These are phyloP conservation scores for Steinernema feltiae DNA, from an alignment of 1,140 invertebrate species.

Conservation along the genomic window DNA sequence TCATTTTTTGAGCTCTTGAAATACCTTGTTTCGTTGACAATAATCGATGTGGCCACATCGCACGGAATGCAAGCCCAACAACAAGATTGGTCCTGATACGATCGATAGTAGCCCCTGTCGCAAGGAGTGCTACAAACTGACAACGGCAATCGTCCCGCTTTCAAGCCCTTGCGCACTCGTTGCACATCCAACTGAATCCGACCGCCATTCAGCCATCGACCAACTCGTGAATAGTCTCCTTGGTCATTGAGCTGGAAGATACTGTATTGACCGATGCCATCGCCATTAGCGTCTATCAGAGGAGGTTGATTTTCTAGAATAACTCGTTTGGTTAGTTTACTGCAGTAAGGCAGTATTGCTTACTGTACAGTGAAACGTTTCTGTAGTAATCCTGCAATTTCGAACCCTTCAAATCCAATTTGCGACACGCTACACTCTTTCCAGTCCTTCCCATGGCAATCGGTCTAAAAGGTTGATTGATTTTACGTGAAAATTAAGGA, in stretches of 20 bases:
- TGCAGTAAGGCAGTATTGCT: not conserved
- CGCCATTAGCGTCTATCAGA: conserved; percentile 60
- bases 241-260: conserved; percentile 57
- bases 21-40: conserved; percentile 67
- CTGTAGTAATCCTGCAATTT: conserved; percentile 49
- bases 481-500: conserved; percentile 1
- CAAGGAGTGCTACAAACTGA: conserved; percentile 68
- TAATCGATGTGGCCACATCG: conserved; percentile 65
- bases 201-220: conserved; percentile 36
- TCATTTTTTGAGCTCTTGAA: no score
- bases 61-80: conserved; percentile 74
- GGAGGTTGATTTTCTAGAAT: conserved; percentile 30
- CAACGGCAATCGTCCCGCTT: conserved; percentile 56
- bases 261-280: conserved; percentile 61
- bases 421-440: conserved; percentile 41
- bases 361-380: conserved; percentile 48
- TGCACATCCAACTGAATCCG: conserved; percentile 36
- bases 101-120: conserved; percentile 64
- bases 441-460: conserved; percentile 36
- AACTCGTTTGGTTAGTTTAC: not conserved
- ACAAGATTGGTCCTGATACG: conserved; percentile 64
- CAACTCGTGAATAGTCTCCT: conserved; percentile 47
- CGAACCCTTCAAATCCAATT: conserved; percentile 48
- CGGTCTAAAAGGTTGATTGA: conserved; percentile 32
- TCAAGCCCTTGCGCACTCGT: conserved; percentile 43